Percentiles rank a stretch among this genome's conserved stretches.
Evolutionary conservation across 92 coral and sea anemone genomes (phyloP).

Genomic region (Phenganax marumi): DNA sequence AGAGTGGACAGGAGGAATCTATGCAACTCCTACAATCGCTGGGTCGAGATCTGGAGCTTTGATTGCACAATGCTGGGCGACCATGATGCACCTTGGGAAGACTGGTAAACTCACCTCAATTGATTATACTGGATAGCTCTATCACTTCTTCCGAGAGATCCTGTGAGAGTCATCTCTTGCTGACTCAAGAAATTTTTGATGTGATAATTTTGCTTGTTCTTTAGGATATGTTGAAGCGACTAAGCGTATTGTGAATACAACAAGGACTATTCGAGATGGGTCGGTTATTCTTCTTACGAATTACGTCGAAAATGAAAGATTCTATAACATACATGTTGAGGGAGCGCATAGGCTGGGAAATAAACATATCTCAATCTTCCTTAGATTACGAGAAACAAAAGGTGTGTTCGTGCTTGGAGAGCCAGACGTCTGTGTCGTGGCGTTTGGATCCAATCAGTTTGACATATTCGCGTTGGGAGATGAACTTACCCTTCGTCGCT

Average conservation of each 20-base stretch:
- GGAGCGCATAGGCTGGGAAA: background rate
- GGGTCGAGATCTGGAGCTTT: conserved; percentile 83
- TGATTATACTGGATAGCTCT: background rate
- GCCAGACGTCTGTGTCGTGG: conserved; percentile 88
- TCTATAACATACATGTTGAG: too few relatives aligned
- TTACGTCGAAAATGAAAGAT: too few relatives aligned
- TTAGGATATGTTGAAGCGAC: conserved; percentile 90
- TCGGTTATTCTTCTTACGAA: conserved; percentile 15
- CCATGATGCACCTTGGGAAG: conserved; percentile 80
- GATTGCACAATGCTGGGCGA: conserved; percentile 92
- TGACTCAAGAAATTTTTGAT: too few relatives aligned
- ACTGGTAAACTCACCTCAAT: conserved; percentile 49
- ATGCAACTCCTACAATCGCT: conserved; percentile 87
- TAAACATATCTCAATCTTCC: background rate
- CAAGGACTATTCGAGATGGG: conserved; percentile 79
- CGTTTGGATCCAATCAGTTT: conserved; percentile 80
- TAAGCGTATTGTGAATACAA: conserved; percentile 67
- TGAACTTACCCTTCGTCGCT: conserved; percentile 70
- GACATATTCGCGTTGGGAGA: conserved; percentile 75
- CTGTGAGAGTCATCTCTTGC: too few relatives aligned
- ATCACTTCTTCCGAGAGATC: background rate
- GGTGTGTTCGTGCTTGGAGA: conserved; percentile 82
- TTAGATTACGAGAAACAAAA: conserved; percentile 67
- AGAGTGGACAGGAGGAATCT: conserved; percentile 98
- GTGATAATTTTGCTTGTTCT: background rate